Conservation (phyloP, 2,888 invertebrate genomes). For the Drosophila fulvimacula region DNA sequence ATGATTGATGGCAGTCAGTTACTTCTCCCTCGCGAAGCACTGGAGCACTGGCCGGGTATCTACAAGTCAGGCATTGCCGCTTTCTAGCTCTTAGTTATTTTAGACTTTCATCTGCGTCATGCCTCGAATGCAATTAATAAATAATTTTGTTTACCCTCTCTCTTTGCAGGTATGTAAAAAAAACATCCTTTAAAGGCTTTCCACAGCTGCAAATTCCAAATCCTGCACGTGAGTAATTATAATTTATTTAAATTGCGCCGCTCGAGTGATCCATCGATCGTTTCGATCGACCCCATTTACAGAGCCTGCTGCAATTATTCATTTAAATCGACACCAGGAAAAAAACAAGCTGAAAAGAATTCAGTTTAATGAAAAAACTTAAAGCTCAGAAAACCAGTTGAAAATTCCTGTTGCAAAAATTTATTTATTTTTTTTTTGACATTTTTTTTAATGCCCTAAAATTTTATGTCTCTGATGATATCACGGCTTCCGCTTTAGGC, state of each 20-base stretch:
- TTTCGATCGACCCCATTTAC: conserved; percentile 58
- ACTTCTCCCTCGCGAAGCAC: no score
- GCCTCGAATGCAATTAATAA: conserved; percentile 38
- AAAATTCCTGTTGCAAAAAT: conserved; percentile 13
- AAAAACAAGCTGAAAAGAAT: background rate
- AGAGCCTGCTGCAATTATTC: conserved; percentile 64
- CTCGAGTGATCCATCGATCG: conserved; percentile 48
- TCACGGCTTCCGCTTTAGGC: conserved; percentile 13
- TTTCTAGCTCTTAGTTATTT: background rate
- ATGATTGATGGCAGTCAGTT: background rate
- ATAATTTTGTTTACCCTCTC: conserved; percentile 7
- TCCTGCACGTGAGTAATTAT: conserved; percentile 69
- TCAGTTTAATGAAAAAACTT: background rate
- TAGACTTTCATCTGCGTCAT: background rate
- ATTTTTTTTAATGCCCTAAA: background rate
- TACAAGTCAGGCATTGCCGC: background rate
- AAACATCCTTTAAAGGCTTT: conserved; percentile 16
- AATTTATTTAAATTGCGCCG: conserved; percentile 76
- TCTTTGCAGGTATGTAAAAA: conserved; percentile 65
- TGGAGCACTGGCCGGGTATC: conserved; percentile 1
- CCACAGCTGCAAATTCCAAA: conserved; percentile 13
- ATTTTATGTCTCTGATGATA: background rate
- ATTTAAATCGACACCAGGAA: conserved; percentile 65
- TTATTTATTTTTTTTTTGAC: background rate
- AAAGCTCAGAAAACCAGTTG: conserved; percentile 26